These are phyloP conservation scores for Corvus hawaiiensis DNA, from an alignment of 2,113 vertebrate genomes.

Conservation along the genomic window DNA sequence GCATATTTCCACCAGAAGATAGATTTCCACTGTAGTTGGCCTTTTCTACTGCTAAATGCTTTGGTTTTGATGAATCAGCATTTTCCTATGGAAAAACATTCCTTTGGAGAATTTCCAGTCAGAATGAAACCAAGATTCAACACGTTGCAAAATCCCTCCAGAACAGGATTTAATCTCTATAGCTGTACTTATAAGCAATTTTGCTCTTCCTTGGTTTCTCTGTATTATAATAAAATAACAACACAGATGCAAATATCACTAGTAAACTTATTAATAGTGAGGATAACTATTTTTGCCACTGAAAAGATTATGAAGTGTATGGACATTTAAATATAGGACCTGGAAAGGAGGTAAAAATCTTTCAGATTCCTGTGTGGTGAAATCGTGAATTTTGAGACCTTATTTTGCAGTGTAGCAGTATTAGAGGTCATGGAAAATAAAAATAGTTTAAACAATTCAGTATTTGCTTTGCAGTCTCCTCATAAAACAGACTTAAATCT, in stretches of 20 bases:
- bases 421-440: not conserved
- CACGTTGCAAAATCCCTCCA: not conserved
- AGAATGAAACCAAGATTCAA: not conserved
- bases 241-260: not conserved
- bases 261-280: not conserved
- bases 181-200: not conserved
- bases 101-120: conserved; percentile 39
- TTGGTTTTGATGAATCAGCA: not conserved
- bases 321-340: not conserved
- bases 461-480: not conserved
- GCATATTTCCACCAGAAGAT: not conserved
- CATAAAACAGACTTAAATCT: not conserved
- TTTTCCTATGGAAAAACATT: conserved; percentile 58
- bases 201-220: not conserved
- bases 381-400: not conserved
- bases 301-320: not conserved
- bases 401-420: not conserved
- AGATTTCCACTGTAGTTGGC: not conserved
- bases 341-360: not conserved
- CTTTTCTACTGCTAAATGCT: not conserved
- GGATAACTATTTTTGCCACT: not conserved
- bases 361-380: not conserved
- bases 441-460: not conserved
- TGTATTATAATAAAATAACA: not conserved
- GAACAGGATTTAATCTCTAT: not conserved